Base-by-base conservation (phyloP, 2,113 vertebrate genomes). In the Nanorana parkeri region DNA sequence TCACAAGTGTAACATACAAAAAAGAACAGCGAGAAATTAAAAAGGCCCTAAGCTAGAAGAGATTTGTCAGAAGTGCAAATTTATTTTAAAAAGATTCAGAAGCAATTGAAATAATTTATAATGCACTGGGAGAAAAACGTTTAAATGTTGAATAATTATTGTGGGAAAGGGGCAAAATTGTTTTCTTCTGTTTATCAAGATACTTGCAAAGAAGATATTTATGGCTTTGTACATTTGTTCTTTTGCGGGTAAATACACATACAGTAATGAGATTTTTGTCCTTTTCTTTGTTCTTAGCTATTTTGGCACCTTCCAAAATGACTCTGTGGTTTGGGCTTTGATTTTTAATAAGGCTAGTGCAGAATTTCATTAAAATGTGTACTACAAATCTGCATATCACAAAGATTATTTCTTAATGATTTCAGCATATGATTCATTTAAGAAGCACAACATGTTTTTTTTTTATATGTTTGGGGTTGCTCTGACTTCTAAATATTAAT, bases 81-180 rank as follows among this genome's bases (percentile, higher is more conserved):
- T 68, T 83, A 83, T 83, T 83, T 83, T 76, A 83, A 76, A 83
- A 83, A 83, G 52, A 76, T 83, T 83, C 80, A 83, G 61, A 55
- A 83, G 80, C 80, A 83, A 83, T 68, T 83, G 80, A 83, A 83
- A 83, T 83, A 67, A 83, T 83, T 83, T 83, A 83, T 83, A 83
- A 83, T 76, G 64, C 71, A 83, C 20, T n/a, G 32, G 36, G 64
- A 83, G 68, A 47, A 47, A 47, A 74, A 74, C 67, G 72, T 75
- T 83, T 51, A 76, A 83, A 76, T 76, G 63, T 60, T 68, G 80
- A 83, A 83, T 83, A 83, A 83, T 83, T 76, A 83, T 83, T 83
- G 52, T 83, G 71, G 28, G 64, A 29, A 32, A 76, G 64, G 52
- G 72, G 72, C 52, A 75, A 76, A 71, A 67, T 75, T 52, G 52